These are phyloP conservation scores for Congeria kusceri DNA, from an alignment of 2,888 invertebrate species.

Conservation along the genomic window DNA sequence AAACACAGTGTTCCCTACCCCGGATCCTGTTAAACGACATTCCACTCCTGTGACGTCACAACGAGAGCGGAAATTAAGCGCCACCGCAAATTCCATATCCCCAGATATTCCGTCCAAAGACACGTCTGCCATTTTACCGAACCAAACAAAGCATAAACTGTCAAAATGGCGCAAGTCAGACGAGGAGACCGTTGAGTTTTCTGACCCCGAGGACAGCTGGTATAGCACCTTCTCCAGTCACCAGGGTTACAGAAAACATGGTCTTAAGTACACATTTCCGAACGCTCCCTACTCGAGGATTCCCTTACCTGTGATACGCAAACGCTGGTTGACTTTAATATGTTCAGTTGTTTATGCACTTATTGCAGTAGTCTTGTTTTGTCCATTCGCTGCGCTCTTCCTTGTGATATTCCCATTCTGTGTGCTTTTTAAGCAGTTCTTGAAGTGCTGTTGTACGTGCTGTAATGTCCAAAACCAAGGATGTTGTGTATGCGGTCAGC, in stretches of 20 bases:
- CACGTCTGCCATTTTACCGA: constrained; percentile 44
- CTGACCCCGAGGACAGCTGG: constrained; percentile 27
- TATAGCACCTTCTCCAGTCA: constrained; percentile 59
- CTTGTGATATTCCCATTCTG: constrained; percentile 85
- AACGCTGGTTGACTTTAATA: constrained; percentile 78
- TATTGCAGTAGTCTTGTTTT: constrained; percentile 85
- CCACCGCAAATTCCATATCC: constrained; percentile 19
- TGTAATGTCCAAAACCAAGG: constrained; percentile 65
- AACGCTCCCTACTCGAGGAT: constrained; percentile 85
- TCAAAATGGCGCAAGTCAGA: constrained; percentile 13
- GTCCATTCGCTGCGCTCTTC: constrained; percentile 85
- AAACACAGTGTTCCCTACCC: constrained; percentile 52
- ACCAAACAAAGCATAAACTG: constrained; percentile 22
- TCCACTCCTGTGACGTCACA: constrained; percentile 35
- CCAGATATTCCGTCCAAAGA: constrained; percentile 40
- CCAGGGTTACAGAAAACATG: constrained; percentile 70
- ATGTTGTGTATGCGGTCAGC: constrained; percentile 80
- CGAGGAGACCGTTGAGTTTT: constrained; percentile 37
- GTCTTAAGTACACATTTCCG: constrained; percentile 73
- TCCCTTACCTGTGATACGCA: constrained; percentile 85
- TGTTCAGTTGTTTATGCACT: constrained; percentile 80
- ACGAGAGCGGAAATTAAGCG: constrained; percentile 15
- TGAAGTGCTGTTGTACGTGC: constrained; percentile 80
- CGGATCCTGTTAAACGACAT: constrained; percentile 51
- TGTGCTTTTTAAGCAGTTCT: constrained; percentile 77